Evolutionary conservation across 1,140 invertebrate species (phyloP).

Genomic region (Caenorhabditis brenneri): DNA sequence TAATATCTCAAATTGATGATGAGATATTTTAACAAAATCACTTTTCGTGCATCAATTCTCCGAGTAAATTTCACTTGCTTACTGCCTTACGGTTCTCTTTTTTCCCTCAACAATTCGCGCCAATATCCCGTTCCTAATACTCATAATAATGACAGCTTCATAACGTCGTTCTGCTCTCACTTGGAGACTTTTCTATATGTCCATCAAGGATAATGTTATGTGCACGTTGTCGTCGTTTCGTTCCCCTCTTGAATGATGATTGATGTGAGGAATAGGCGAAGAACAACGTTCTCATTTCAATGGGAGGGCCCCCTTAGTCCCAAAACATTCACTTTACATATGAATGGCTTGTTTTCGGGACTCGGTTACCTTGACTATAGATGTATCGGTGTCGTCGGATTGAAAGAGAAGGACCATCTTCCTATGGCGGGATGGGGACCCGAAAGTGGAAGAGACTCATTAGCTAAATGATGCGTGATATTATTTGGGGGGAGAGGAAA

Average conservation of each 20-base stretch:
- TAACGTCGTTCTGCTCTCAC: neutral
- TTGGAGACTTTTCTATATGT: neutral
- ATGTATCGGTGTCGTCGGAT: neutral
- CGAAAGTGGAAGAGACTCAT: neutral
- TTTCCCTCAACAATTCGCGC: too few relatives aligned
- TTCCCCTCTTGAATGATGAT: neutral
- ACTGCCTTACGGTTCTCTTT: too few relatives aligned
- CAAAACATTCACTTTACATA: neutral
- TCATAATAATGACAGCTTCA: neutral
- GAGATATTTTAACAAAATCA: too few relatives aligned
- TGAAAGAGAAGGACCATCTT: too few relatives aligned
- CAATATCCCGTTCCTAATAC: too few relatives aligned
- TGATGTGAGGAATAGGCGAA: too few relatives aligned
- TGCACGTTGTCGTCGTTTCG: neutral
- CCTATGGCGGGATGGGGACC: too few relatives aligned
- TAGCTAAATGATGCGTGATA: neutral
- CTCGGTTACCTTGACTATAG: neutral
- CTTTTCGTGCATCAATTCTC: too few relatives aligned
- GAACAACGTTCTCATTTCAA: neutral
- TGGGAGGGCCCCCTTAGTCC: neutral
- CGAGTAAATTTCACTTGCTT: too few relatives aligned
- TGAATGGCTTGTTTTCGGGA: neutral
- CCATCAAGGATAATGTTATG: neutral
- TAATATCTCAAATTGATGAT: too few relatives aligned
- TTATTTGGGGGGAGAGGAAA: neutral